Evolutionary conservation across 2,113 vertebrate genomes (phyloP), one percentile per base, ranked within the genome.

Genomic region (Gila orcuttii): DNA sequence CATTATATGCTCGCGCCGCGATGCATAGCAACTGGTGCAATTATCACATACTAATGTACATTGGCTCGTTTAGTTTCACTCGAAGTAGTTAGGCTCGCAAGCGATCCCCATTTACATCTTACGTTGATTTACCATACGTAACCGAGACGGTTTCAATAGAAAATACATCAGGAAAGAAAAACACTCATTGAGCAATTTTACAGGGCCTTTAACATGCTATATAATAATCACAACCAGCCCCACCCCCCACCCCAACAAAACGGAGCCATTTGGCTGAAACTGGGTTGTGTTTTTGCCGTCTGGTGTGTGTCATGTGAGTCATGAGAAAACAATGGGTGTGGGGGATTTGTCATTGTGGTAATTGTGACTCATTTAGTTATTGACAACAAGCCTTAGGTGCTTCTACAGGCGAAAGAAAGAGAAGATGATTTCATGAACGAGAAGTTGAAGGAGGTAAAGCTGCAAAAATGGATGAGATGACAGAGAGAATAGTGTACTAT

Each of bases 351-450:
- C 90, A 77, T 90, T 50, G 85, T 89, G 90, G 91, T 94, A 94
- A 94, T 91, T 94, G 93, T 94, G 93, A 94, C 90, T 94, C 93
- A 94, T 91, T 93, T 89, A 90, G 90, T 92, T 90, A 88, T 90
- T 86, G 91, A 93, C 89, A 85, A 87, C 90, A 68, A 87, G 90
- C 92, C 91, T 86, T 83, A 79, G 90, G 90, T 91, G 89, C 86
- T 69, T 79, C 60, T 82, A 28, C 55, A 64, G 77, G 75, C 69
- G n/a, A 74, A 42, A 45, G 39, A 33, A 78, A 15, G 28, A 42
- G 12, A 52, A 87, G 83, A 83, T 42, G 69, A 52, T 21, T 81
- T 59, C 21, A 79, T 36, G 9, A 45, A 25, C 52, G 50, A n/a
- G 8, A 11, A 15, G 21, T 17, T 39, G 55, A 57, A 73, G 36